Evolutionary conservation across 1,140 invertebrate genomes (phyloP).

Genomic region (Drosophila rufa): DNA sequence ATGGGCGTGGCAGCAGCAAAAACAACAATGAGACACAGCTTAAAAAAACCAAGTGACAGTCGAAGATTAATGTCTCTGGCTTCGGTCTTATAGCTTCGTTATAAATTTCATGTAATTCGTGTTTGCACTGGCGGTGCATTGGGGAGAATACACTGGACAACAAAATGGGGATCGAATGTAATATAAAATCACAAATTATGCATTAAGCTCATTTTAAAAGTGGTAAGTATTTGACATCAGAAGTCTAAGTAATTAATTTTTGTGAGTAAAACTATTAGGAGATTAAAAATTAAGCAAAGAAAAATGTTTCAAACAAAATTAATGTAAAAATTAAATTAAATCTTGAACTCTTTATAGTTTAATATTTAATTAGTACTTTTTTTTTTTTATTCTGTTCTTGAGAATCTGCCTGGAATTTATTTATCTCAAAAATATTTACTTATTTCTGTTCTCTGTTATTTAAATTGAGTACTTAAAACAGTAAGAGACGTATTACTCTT

Average conservation of each 20-base stretch:
- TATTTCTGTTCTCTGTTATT: neutral
- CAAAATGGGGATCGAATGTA: neutral
- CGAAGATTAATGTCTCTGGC: slow-evolving; percentile 76
- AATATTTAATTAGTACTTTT: too few relatives aligned
- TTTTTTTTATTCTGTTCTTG: neutral
- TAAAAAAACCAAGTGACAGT: slow-evolving; percentile 64
- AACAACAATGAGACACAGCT: slow-evolving; percentile 25
- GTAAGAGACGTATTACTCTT: neutral
- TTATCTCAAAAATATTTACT: neutral
- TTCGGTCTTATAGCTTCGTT: slow-evolving; percentile 63
- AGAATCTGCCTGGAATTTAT: neutral
- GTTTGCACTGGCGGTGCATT: slow-evolving; percentile 49
- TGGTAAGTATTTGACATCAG: too few relatives aligned
- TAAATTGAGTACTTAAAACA: neutral
- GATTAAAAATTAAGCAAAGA: too few relatives aligned
- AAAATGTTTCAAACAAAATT: too few relatives aligned
- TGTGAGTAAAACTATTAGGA: too few relatives aligned
- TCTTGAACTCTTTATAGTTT: too few relatives aligned
- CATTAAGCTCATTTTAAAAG: too few relatives aligned
- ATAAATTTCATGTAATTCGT: slow-evolving; percentile 61
- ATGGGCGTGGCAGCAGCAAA: slow-evolving; percentile 33
- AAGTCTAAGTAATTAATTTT: too few relatives aligned
- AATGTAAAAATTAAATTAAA: too few relatives aligned
- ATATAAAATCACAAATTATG: neutral
- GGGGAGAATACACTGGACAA: slow-evolving; percentile 31